Evolutionary conservation across 2,113 vertebrate genomes (phyloP).

Genomic region (Microtus montanus): DNA sequence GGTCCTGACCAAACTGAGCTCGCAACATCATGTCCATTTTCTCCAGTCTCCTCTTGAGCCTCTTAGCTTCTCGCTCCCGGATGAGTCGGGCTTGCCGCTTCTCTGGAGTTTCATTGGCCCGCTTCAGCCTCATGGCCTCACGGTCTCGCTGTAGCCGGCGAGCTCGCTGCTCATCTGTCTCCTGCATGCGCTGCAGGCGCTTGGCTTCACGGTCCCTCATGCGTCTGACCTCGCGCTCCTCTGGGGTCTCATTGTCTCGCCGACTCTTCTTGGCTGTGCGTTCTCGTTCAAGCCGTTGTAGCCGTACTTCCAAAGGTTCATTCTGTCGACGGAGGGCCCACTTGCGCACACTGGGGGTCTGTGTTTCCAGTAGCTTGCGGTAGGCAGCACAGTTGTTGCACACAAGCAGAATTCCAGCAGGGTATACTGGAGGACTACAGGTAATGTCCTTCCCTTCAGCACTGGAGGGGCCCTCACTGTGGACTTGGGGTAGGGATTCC

Average conservation of each 20-base stretch:
- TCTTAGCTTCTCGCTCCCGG: conserved; percentile 95
- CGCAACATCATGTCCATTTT: conserved; percentile 98
- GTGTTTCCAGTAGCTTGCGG: conserved; percentile 92
- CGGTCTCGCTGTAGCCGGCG: conserved; percentile 95
- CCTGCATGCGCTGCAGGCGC: conserved; percentile 96
- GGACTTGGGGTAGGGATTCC: conserved; percentile 84
- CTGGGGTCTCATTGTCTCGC: conserved; percentile 93
- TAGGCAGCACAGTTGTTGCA: conserved; percentile 97
- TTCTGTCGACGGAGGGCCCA: conserved; percentile 96
- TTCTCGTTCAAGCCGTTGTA: conserved; percentile 95
- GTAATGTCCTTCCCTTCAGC: conserved; percentile 83
- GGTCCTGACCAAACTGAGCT: conserved; percentile 97
- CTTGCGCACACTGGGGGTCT: conserved; percentile 89
- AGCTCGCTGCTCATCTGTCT: conserved; percentile 94
- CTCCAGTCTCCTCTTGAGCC: conserved; percentile 95
- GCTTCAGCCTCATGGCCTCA: conserved; percentile 96
- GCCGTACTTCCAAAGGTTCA: conserved; percentile 91
- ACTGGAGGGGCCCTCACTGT: conserved; percentile 84
- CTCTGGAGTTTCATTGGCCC: conserved; percentile 96
- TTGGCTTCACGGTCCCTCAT: conserved; percentile 97
- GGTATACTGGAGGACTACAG: conserved; percentile 91
- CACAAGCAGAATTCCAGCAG: conserved; percentile 94
- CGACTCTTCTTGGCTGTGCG: conserved; percentile 97
- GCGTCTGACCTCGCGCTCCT: conserved; percentile 93
- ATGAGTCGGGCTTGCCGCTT: conserved; percentile 96